Percentiles rank a stretch among this genome's conserved stretches.
Conservation (phyloP, 1,140 invertebrate genomes). For the Hylaeus anthracinus region DNA sequence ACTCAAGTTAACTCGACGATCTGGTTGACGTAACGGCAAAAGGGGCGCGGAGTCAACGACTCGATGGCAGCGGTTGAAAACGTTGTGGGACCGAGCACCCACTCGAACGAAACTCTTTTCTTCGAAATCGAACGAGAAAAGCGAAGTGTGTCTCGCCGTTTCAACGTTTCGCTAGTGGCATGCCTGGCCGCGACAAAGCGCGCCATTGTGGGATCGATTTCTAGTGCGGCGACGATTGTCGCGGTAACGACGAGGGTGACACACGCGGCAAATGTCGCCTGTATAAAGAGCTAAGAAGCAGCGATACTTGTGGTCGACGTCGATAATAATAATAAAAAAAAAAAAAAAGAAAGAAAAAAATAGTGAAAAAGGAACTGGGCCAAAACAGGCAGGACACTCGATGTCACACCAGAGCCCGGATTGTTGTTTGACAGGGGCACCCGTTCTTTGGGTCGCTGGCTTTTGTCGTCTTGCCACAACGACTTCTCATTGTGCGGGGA, state of each 20-base stretch:
- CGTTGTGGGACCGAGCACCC: background rate
- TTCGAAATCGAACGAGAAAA: conserved; percentile 15
- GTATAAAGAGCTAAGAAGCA: conserved; percentile 21
- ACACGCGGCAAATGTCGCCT: conserved; percentile 52
- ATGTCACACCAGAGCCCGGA: conserved; percentile 58
- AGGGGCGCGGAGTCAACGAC: background rate
- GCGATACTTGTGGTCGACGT: conserved; percentile 58
- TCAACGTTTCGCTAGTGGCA: conserved; percentile 35
- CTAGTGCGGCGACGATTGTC: conserved; percentile 41
- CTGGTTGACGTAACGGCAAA: background rate
- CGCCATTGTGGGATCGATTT: conserved; percentile 56
- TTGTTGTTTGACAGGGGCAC: conserved; percentile 64
- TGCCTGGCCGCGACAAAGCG: conserved; percentile 24
- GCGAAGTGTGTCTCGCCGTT: conserved; percentile 14
- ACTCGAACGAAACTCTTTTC: background rate
- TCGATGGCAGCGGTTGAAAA: background rate
- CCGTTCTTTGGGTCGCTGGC: conserved; percentile 50
- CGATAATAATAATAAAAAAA: conserved; percentile 18
- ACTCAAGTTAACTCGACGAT: background rate
- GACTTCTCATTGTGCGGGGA: conserved; percentile 54
- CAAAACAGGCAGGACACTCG: conserved; percentile 65
- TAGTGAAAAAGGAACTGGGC: conserved; percentile 7
- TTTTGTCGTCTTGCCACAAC: conserved; percentile 60
- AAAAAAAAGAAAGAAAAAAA: background rate
- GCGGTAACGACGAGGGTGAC: conserved; percentile 59